Conservation (phyloP, 2,113 vertebrate genomes). For the Myiopsitta monachus region DNA sequence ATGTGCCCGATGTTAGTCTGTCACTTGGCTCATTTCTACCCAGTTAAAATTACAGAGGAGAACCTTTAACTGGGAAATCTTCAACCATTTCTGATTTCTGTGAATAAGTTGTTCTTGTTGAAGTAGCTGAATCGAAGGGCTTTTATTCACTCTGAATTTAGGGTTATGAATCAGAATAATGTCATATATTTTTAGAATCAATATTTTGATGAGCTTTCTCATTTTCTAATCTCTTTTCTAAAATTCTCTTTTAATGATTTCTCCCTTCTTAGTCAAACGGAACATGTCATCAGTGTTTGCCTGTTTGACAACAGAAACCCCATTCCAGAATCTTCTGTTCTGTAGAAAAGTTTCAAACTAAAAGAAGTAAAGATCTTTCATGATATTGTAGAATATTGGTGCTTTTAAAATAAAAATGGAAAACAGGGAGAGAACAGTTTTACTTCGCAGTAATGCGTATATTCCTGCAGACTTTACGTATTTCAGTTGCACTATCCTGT, state of each 20-base stretch:
- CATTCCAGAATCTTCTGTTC: not conserved
- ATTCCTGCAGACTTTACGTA: not conserved
- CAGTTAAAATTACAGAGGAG: not conserved
- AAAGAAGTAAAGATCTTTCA: not conserved
- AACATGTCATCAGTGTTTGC: not conserved
- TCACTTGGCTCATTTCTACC: not conserved
- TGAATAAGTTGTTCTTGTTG: not conserved
- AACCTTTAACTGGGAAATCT: not conserved
- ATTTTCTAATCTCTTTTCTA: not conserved
- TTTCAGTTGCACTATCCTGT: not conserved
- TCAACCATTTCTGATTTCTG: not conserved
- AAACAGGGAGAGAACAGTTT: not conserved
- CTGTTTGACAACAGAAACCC: not conserved
- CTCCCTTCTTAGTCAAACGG: not conserved
- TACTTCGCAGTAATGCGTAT: not conserved
- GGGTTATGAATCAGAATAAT: not conserved
- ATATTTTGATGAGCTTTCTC: not conserved
- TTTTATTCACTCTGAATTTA: not conserved
- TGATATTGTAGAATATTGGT: not conserved
- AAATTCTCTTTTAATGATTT: not conserved
- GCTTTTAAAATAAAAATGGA: not conserved
- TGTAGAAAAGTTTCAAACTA: not conserved
- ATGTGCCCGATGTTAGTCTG: not conserved
- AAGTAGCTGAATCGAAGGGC: not conserved
- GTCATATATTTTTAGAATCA: not conserved